phyloP scores from a whole-genome alignment of 2,113 vertebrate species.

The Romanogobio albipinnatus region DNA sequence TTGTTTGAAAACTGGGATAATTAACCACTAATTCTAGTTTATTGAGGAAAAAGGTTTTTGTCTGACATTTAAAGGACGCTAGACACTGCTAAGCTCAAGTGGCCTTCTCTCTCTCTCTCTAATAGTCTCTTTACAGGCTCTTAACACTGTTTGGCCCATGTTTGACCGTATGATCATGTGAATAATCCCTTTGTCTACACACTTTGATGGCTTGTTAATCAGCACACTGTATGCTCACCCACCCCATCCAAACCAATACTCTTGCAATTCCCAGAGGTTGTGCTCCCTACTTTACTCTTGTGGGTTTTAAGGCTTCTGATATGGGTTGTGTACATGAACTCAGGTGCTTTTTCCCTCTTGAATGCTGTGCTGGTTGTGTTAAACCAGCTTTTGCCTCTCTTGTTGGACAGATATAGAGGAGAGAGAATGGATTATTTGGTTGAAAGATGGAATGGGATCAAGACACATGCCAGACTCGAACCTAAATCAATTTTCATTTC shows the following conservation, averaged over 20 bases:
- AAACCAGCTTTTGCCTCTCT: neutral
- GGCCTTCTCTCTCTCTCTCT: neutral
- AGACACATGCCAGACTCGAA: neutral
- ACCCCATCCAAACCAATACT: slow-evolving; percentile 31
- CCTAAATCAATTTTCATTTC: neutral
- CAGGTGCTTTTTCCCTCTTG: neutral
- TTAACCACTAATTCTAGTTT: slow-evolving; percentile 23
- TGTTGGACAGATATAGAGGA: neutral
- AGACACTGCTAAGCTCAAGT: neutral
- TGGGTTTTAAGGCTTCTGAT: slow-evolving; percentile 42
- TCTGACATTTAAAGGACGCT: slow-evolving; percentile 29
- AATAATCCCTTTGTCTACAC: slow-evolving; percentile 53
- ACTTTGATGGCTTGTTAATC: slow-evolving; percentile 47
- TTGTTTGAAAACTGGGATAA: slow-evolving; percentile 12
- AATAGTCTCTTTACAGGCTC: slow-evolving; percentile 6
- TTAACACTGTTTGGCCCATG: slow-evolving; percentile 21
- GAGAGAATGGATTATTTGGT: neutral
- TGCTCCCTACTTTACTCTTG: slow-evolving; percentile 51
- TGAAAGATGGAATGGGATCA: neutral
- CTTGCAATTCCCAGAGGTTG: slow-evolving; percentile 47
- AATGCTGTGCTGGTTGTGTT: neutral
- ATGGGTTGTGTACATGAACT: slow-evolving; percentile 11
- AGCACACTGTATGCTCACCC: slow-evolving; percentile 35
- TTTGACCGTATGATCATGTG: slow-evolving; percentile 20
- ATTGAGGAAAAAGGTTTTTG: slow-evolving; percentile 3